Conservation (phyloP, 1,140 invertebrate species). For the Meloidogyne chitwoodi region DNA sequence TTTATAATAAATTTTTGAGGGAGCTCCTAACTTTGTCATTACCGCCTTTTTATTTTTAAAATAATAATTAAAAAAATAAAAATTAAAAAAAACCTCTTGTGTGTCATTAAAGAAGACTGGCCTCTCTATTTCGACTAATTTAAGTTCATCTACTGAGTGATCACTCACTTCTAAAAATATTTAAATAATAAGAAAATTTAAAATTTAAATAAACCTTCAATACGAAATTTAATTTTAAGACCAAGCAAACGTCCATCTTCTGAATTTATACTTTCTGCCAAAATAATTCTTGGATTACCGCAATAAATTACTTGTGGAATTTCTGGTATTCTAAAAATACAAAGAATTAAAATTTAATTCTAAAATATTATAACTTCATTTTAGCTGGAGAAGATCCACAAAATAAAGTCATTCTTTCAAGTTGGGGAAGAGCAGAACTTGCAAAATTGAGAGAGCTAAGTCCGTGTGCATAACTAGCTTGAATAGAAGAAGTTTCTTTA, state of each 20-base stretch:
- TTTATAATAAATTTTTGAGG: conserved; percentile 54
- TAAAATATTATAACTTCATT: conserved; percentile 30
- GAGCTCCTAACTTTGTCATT: conserved; percentile 46
- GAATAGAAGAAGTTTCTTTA: conserved; percentile 46
- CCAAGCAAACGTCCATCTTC: conserved; percentile 42
- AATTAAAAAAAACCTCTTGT: conserved; percentile 14
- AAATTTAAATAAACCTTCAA: conserved; percentile 43
- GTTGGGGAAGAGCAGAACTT: conserved; percentile 43
- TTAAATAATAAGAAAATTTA: too few relatives aligned
- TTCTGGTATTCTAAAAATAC: conserved; percentile 36
- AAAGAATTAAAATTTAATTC: background rate
- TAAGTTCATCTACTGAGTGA: background rate
- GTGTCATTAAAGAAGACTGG: conserved; percentile 26
- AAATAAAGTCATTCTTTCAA: conserved; percentile 54
- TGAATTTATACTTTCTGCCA: conserved; percentile 34
- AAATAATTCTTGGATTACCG: conserved; percentile 34
- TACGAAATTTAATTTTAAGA: conserved; percentile 41
- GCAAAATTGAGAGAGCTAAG: conserved; percentile 53
- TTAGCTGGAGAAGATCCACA: conserved; percentile 39
- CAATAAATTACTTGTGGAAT: conserved; percentile 47
- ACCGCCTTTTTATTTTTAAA: conserved; percentile 29
- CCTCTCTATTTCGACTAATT: conserved; percentile 29
- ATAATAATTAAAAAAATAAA: background rate
- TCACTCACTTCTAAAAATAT: background rate
- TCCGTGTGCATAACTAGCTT: conserved; percentile 50